These are phyloP conservation scores for Poecile atricapillus DNA, from an alignment of 2,113 vertebrate genomes.

Conservation along the genomic window DNA sequence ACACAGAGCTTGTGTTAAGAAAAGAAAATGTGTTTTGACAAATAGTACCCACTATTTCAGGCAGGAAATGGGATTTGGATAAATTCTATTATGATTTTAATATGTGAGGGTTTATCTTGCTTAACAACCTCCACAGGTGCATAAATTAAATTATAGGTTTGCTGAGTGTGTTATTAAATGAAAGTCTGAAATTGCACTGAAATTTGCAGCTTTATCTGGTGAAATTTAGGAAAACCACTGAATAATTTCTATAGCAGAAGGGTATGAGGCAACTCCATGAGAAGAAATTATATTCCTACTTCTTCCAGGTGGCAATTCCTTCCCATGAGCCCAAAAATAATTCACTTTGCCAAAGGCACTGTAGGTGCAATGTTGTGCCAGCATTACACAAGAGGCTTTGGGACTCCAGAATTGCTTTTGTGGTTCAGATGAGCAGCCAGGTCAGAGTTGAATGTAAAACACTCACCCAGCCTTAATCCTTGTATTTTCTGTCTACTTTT, in stretches of 20 bases:
- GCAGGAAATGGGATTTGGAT: constrained; percentile 34
- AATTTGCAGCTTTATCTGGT: background rate
- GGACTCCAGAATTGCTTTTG: background rate
- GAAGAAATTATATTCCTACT: background rate
- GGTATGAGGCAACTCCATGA: background rate
- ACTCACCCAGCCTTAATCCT: background rate
- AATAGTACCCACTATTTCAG: background rate
- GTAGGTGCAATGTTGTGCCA: background rate
- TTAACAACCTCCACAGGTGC: background rate
- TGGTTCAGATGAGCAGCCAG: background rate
- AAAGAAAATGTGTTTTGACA: background rate
- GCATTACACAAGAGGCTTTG: background rate
- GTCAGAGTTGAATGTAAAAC: background rate
- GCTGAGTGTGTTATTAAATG: background rate
- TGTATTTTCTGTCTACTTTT: background rate
- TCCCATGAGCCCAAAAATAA: background rate
- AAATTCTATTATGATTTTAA: constrained; percentile 31
- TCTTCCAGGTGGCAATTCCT: background rate
- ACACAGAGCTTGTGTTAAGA: background rate
- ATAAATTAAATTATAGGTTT: constrained; percentile 18
- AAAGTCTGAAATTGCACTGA: background rate
- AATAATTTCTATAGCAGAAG: background rate
- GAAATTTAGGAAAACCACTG: background rate
- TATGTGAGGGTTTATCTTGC: background rate
- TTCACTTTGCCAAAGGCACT: background rate